Percentiles rank a stretch among this genome's conserved stretches.
These are phyloP conservation scores for Volucella inanis DNA, from an alignment of 2,888 invertebrate genomes.

Conservation along the genomic window DNA sequence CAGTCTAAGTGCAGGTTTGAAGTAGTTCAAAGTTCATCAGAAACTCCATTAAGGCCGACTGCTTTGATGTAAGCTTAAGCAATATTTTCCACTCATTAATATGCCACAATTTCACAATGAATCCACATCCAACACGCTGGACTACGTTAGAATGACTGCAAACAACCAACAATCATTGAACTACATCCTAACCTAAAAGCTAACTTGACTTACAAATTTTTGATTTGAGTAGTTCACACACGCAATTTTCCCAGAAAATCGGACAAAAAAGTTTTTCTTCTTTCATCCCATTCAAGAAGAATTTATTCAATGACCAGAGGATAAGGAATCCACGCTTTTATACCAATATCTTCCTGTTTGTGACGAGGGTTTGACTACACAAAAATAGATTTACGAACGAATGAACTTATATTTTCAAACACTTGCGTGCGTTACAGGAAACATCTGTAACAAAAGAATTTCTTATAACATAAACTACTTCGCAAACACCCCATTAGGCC, in stretches of 20 bases:
- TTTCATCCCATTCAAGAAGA: conserved; percentile 10
- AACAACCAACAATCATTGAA: no score
- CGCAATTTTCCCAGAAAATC: not conserved
- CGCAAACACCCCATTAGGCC: not conserved
- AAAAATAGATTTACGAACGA: not conserved
- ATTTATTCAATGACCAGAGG: conserved; percentile 32
- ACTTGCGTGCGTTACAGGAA: conserved; percentile 1
- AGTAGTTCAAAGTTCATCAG: no score
- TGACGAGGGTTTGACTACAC: not conserved
- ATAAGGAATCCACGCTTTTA: not conserved
- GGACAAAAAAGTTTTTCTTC: not conserved
- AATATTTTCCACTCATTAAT: no score
- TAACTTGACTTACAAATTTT: no score
- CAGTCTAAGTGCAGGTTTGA: no score
- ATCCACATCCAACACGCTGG: no score
- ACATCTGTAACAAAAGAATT: not conserved
- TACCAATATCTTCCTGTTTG: not conserved
- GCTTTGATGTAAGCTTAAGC: no score
- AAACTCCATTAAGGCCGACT: no score
- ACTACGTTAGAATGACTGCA: no score
- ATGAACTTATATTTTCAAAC: conserved; percentile 27
- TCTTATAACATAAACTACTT: conserved; percentile 11
- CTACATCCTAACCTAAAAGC: no score
- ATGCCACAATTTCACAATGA: no score
- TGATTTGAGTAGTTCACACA: not conserved